Evolutionary conservation across 2,113 vertebrate species (phyloP), one percentile per base, ranked within the genome.

Genomic region (Syngnathus floridae): DNA sequence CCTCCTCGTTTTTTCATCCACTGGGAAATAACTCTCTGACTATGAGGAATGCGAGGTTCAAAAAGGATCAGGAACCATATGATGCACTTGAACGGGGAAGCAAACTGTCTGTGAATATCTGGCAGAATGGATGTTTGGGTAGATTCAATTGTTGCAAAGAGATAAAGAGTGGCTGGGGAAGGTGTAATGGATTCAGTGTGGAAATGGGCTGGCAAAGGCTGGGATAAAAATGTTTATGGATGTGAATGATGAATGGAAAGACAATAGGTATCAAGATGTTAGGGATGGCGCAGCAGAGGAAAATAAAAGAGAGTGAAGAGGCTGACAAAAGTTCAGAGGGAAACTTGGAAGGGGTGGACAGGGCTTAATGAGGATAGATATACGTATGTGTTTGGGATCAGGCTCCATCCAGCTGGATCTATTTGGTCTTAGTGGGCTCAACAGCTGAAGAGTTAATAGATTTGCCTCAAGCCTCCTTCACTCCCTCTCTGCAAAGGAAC

Each of bases 191-290:
- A 71, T 84, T 86, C 71, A 79, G 64, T 67, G 75, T 78, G 76
- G 74, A 73, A 80, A 83, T 72, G 74, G 72, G 75, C 74, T 38
- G 21, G 69, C 12, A 48, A 66, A 69, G 45, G 71, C 48, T 58
- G 55, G 59, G 69, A 71, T n/a, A 51, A 41, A 75, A 26, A 55
- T 70, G 38, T 58, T 66, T 73, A 80, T 69, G 62, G 72, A 55
- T 58, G 66, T 70, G 80, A 77, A 80, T 74, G 76, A 87, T 81
- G 76, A 71, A 84, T 80, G 82, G 64, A 48, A 75, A 72, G 72
- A 69, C 61, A 66, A 55, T 45, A 73, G 66, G 68, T 62, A 73
- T 26, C 59, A 60, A 69, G 74, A 26, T 0, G 17, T 64, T 41
- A 62, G 70, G 19, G 48, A 40, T 9, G 71, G 59, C 13, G 40